Evolutionary conservation across 2,113 vertebrate species (phyloP).

Genomic region (Cinclus cinclus): DNA sequence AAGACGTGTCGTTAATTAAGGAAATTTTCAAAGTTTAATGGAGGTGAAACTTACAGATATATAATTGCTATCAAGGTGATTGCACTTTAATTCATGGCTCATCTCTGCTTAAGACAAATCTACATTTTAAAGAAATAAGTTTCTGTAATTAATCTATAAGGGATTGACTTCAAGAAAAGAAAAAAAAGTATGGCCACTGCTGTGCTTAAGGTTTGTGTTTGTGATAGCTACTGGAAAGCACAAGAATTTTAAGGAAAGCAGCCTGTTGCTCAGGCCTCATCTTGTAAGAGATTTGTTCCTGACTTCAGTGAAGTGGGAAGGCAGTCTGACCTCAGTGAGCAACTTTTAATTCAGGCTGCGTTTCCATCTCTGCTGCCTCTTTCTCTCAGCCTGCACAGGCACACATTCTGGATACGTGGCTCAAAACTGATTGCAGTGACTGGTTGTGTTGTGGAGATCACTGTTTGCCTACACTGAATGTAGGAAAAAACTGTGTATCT

Average conservation of each 20-base stretch:
- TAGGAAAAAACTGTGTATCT: fast-evolving
- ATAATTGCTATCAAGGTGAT: constrained; percentile 7
- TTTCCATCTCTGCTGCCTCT: neutral
- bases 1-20: neutral
- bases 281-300: neutral
- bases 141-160: neutral
- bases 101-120: neutral
- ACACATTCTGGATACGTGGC: neutral
- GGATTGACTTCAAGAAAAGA: neutral
- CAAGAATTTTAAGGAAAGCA: neutral
- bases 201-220: neutral
- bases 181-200: neutral
- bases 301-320: neutral
- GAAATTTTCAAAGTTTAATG: neutral
- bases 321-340: neutral
- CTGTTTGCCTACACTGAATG: neutral
- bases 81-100: neutral
- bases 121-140: neutral
- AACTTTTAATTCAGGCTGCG: neutral
- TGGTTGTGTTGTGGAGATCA: neutral
- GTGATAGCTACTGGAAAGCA: neutral
- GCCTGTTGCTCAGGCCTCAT: neutral
- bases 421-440: neutral
- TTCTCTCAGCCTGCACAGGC: neutral
- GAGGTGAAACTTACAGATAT: neutral